These are phyloP conservation scores for Caenorhabditis drosophilae DNA, from an alignment of 2,888 invertebrate genomes.

Conservation along the genomic window DNA sequence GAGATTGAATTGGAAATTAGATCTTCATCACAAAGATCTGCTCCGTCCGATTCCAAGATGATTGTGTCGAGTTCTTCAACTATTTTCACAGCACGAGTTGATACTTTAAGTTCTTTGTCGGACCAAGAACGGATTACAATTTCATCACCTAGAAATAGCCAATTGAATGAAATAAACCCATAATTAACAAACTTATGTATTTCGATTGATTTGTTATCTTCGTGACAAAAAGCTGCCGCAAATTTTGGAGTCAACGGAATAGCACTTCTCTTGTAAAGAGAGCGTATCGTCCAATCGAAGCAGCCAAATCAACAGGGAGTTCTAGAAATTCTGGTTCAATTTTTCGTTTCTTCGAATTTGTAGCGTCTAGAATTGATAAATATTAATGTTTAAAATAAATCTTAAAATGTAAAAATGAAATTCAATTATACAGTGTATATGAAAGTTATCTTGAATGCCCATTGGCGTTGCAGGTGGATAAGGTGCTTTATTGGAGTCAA, in stretches of 20 bases:
- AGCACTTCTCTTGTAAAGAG: conserved; percentile 25
- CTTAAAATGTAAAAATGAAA: conserved; percentile 30
- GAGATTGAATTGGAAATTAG: conserved; percentile 14
- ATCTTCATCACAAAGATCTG: conserved; percentile 24
- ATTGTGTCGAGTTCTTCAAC: conserved; percentile 30
- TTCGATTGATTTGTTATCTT: conserved; percentile 27
- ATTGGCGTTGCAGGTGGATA: no score
- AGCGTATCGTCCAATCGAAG: conserved; percentile 22
- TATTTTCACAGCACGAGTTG: conserved; percentile 30
- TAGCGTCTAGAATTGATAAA: conserved; percentile 36
- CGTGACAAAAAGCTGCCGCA: conserved; percentile 29
- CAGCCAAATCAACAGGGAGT: conserved; percentile 22
- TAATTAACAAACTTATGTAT: conserved; percentile 37
- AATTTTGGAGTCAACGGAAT: conserved; percentile 27
- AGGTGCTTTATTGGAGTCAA: no score
- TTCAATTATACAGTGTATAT: no score
- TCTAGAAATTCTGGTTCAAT: conserved; percentile 11
- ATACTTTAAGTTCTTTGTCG: conserved; percentile 23
- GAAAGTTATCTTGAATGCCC: no score
- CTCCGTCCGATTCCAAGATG: conserved; percentile 32
- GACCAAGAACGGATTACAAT: conserved; percentile 28
- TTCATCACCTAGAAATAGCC: conserved; percentile 26
- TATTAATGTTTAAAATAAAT: conserved; percentile 30
- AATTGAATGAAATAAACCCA: conserved; percentile 28
- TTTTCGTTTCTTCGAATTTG: conserved; percentile 30